These are phyloP conservation scores for Acrocephalus arundinaceus DNA, from an alignment of 2,113 vertebrate species.

Conservation along the genomic window DNA sequence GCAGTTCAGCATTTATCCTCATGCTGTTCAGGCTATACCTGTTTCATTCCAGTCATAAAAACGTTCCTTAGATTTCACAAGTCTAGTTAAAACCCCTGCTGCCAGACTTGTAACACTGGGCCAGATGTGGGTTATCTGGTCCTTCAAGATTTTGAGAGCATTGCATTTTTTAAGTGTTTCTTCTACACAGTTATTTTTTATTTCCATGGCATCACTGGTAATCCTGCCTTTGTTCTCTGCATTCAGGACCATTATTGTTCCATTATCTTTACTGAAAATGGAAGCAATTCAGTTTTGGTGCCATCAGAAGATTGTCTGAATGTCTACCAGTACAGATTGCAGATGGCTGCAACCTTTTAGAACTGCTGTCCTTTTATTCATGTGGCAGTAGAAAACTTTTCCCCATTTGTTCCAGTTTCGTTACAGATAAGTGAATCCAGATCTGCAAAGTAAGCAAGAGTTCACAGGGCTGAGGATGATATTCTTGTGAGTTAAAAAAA, in stretches of 20 bases:
- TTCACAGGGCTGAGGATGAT: not conserved
- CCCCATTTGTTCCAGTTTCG: constrained; percentile 4
- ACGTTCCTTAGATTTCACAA: not conserved
- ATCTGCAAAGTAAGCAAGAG: constrained; percentile 9
- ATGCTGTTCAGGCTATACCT: not conserved
- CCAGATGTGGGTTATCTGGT: not conserved
- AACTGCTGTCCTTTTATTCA: not conserved
- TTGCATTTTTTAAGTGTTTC: not conserved
- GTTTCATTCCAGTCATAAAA: not conserved
- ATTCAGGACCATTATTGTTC: not conserved
- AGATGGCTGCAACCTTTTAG: not conserved
- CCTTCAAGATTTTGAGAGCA: not conserved
- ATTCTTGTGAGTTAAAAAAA: not conserved
- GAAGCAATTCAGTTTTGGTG: not conserved
- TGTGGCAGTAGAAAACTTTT: not conserved
- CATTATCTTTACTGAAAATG: not conserved
- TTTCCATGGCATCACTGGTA: not conserved
- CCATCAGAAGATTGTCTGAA: not conserved
- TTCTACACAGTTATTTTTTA: not conserved
- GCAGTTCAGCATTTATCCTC: not conserved
- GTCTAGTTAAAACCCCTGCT: not conserved
- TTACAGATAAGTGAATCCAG: not conserved
- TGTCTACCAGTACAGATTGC: not conserved
- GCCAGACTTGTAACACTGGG: not conserved
- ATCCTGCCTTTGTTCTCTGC: not conserved